These are phyloP conservation scores for Cinclus cinclus DNA, from an alignment of 2,113 vertebrate species.

Conservation along the genomic window DNA sequence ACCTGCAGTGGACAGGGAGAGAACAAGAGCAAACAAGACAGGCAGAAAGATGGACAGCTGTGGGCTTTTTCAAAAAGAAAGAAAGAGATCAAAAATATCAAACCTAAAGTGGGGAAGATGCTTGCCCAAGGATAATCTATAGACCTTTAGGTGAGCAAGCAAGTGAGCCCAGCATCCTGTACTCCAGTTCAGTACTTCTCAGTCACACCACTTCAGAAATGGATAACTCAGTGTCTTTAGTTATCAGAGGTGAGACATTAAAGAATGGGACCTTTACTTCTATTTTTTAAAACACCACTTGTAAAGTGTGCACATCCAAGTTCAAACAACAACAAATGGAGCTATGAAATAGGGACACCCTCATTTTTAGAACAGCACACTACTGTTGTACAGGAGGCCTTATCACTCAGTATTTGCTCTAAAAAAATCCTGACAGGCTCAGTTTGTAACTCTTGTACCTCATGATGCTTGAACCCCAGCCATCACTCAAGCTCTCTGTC, in stretches of 20 bases:
- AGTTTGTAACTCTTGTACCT: not conserved
- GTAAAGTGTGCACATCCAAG: not conserved
- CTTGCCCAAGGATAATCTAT: not conserved
- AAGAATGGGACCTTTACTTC: not conserved
- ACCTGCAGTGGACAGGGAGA: not conserved
- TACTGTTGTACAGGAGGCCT: fast-evolving
- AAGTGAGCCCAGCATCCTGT: not conserved
- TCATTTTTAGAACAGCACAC: not conserved
- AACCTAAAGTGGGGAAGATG: not conserved
- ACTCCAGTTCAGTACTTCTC: not conserved
- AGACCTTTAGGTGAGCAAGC: not conserved
- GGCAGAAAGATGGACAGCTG: not conserved
- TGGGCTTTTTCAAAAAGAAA: not conserved
- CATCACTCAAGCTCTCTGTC: not conserved
- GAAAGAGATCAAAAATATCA: not conserved
- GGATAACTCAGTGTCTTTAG: not conserved
- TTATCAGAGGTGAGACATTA: not conserved
- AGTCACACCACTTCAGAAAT: not conserved
- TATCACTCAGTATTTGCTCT: not conserved
- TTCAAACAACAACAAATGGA: not conserved
- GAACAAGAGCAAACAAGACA: not conserved
- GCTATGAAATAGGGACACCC: not conserved
- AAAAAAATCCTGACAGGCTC: not conserved
- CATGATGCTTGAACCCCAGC: not conserved
- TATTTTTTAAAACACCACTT: not conserved